phyloP scores from a whole-genome alignment of 2,797 vertebrate species.

The Trachops cirrhosus region DNA sequence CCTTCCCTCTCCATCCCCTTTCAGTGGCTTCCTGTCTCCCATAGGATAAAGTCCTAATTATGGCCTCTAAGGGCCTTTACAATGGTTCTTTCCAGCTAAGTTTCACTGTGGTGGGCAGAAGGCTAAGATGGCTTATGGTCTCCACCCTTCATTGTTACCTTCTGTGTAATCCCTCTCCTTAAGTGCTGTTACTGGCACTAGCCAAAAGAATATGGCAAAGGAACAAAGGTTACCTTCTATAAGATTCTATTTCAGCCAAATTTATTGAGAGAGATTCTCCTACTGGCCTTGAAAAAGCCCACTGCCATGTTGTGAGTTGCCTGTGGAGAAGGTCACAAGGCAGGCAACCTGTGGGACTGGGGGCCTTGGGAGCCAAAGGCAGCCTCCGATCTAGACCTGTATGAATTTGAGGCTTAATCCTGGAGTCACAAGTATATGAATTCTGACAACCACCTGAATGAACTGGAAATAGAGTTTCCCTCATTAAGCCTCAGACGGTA shows the following conservation, averaged over 20 bases:
- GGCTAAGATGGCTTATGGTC: neutral
- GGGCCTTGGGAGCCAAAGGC: neutral
- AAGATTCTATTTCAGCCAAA: neutral
- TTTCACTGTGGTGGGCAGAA: neutral
- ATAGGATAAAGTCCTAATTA: neutral
- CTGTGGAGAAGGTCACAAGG: neutral
- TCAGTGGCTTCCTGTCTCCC: neutral
- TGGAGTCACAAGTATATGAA: neutral
- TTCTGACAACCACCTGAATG: neutral
- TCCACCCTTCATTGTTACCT: neutral
- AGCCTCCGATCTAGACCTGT: neutral
- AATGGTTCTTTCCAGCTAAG: neutral
- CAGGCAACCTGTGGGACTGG: neutral
- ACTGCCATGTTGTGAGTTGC: neutral
- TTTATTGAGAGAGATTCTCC: neutral
- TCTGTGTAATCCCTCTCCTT: neutral
- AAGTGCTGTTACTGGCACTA: neutral
- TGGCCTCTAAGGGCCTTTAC: neutral
- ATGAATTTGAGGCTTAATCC: neutral
- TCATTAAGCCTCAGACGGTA: neutral
- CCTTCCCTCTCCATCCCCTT: neutral
- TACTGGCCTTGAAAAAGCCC: neutral
- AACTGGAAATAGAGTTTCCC: neutral
- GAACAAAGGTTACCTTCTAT: neutral
- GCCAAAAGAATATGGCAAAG: neutral